Conservation (phyloP, 2,888 invertebrate species). For the Merodon equestris region DNA sequence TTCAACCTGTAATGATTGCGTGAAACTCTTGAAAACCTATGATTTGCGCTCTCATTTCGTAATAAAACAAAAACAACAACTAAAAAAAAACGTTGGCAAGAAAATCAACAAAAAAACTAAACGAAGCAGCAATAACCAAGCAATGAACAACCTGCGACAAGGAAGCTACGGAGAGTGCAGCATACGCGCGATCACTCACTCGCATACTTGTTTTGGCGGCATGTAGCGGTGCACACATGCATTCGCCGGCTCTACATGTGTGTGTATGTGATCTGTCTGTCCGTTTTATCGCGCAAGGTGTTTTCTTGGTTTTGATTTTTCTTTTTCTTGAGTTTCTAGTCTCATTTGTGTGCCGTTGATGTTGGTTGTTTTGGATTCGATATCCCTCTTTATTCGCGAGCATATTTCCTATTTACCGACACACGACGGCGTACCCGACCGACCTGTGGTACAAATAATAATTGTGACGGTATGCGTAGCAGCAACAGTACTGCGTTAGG, state of each 20-base stretch:
- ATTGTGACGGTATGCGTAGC: slow-evolving; percentile 31
- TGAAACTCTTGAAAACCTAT: no score
- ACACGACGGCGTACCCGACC: slow-evolving; percentile 26
- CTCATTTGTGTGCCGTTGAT: slow-evolving; percentile 14
- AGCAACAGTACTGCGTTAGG: background rate
- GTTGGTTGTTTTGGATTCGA: slow-evolving; percentile 38
- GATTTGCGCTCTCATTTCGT: slow-evolving; percentile 64
- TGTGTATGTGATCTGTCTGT: slow-evolving; percentile 17
- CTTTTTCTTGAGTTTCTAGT: slow-evolving; percentile 42
- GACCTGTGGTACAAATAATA: slow-evolving; percentile 39
- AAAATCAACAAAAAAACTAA: slow-evolving; percentile 23
- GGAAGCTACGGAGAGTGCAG: slow-evolving; percentile 42
- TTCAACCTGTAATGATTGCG: no score
- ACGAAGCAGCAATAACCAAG: background rate
- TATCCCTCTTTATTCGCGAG: slow-evolving; percentile 29
- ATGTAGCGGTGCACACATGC: background rate
- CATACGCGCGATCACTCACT: slow-evolving; percentile 21
- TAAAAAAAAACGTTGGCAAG: slow-evolving; percentile 4
- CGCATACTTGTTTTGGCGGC: background rate
- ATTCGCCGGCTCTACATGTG: background rate
- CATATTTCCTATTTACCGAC: slow-evolving; percentile 52
- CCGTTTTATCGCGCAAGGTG: slow-evolving; percentile 43
- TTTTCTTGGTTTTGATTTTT: slow-evolving; percentile 23
- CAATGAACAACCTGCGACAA: slow-evolving; percentile 52
- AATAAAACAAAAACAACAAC: slow-evolving; percentile 30